phyloP scores from a whole-genome alignment of 1,140 invertebrate genomes.

The Drosophila burlai region DNA sequence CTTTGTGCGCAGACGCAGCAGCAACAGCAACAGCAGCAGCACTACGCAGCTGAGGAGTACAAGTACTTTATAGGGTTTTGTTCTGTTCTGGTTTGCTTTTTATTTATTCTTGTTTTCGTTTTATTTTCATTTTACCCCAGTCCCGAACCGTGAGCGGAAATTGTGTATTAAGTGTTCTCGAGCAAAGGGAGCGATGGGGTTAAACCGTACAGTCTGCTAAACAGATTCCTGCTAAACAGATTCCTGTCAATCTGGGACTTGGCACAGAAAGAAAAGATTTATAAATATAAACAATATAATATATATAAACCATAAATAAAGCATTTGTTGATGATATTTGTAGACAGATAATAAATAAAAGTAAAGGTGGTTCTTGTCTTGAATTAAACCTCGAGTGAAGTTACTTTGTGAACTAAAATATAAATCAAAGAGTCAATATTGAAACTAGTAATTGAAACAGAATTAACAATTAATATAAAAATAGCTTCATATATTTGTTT shows the following conservation, averaged over 20 bases:
- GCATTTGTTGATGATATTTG: too few relatives aligned
- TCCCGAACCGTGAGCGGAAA: constrained; percentile 74
- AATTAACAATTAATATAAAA: background rate
- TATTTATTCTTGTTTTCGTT: constrained; percentile 19
- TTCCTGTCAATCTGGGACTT: constrained; percentile 40
- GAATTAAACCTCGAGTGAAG: background rate
- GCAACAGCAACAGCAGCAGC: background rate
- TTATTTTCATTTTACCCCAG: constrained; percentile 43
- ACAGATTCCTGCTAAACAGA: constrained; percentile 66
- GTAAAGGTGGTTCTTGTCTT: too few relatives aligned
- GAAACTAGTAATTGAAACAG: background rate
- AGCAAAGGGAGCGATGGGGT: constrained; percentile 23
- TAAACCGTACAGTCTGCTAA: constrained; percentile 50
- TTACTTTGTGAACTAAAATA: background rate
- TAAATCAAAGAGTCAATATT: background rate
- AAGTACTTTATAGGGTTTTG: constrained; percentile 67
- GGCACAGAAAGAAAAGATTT: constrained; percentile 9
- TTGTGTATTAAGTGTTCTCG: constrained; percentile 77
- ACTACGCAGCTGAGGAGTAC: constrained; percentile 12
- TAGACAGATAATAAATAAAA: background rate
- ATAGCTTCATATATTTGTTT: background rate
- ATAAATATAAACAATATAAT: too few relatives aligned
- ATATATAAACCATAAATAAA: background rate
- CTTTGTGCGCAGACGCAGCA: constrained; percentile 72
- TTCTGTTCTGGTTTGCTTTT: constrained; percentile 28